phyloP scores from a whole-genome alignment of 2,113 vertebrate genomes.

The Genyomyrus donnyi region DNA sequence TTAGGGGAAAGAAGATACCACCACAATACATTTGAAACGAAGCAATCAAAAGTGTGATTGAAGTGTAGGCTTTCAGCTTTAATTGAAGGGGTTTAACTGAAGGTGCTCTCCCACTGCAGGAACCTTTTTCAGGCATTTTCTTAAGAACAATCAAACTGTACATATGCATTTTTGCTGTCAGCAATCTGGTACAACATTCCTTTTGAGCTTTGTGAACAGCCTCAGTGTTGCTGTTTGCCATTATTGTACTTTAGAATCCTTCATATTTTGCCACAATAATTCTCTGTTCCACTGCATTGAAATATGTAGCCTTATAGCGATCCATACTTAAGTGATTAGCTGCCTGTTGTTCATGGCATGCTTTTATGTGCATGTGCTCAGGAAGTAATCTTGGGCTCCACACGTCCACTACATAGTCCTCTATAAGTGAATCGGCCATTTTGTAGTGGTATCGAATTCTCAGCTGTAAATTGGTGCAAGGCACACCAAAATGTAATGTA shows the following conservation, averaged over 20 bases:
- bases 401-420: no score
- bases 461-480: no score
- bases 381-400: no score
- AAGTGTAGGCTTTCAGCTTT: neutral
- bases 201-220: neutral
- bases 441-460: no score
- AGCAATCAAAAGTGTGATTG: neutral
- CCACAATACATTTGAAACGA: neutral
- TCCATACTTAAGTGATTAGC: no score
- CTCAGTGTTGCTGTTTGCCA: neutral
- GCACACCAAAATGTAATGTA: no score
- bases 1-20: neutral
- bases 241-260: neutral
- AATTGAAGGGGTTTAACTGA: neutral
- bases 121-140: neutral
- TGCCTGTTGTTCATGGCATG: no score
- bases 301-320: no score
- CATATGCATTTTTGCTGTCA: neutral
- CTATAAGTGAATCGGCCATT: no score
- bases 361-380: no score
- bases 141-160: neutral
- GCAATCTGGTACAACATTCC: neutral
- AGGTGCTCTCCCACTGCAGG: neutral
- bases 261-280: neutral
- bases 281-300: no score